Evolutionary conservation across 2,888 invertebrate genomes (phyloP).

Genomic region (Lypha dubia): DNA sequence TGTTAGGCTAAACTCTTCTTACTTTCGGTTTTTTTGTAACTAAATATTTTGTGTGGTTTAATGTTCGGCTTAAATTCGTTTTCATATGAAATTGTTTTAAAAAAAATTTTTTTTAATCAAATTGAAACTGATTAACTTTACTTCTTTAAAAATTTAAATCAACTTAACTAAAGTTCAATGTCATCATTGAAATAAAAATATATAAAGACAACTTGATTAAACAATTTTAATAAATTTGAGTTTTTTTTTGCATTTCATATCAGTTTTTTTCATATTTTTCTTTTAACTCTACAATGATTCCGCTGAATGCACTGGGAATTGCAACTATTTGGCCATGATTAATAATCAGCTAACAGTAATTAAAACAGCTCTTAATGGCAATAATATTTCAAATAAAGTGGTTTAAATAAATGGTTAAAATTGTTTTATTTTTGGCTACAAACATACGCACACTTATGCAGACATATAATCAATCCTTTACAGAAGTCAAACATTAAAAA

Average conservation of each 20-base stretch:
- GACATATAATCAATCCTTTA: background rate
- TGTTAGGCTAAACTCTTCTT: no score
- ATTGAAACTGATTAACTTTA: background rate
- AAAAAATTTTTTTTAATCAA: no score
- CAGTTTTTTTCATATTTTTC: background rate
- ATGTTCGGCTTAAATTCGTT: no score
- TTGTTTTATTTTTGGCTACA: slow-evolving; percentile 46
- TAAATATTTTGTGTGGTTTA: no score
- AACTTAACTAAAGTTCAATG: slow-evolving; percentile 34
- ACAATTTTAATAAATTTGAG: slow-evolving; percentile 26
- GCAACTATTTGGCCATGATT: slow-evolving; percentile 54
- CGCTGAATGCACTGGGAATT: slow-evolving; percentile 26
- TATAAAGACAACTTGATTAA: slow-evolving; percentile 9
- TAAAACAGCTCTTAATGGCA: background rate
- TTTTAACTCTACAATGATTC: slow-evolving; percentile 23
- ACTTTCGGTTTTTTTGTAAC: no score
- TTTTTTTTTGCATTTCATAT: background rate
- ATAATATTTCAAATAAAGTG: slow-evolving; percentile 32
- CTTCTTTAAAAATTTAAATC: background rate
- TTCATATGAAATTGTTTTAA: no score
- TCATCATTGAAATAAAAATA: slow-evolving; percentile 1
- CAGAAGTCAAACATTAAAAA: background rate
- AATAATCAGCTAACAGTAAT: slow-evolving; percentile 20
- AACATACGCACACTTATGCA: no score
- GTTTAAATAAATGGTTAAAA: slow-evolving; percentile 36